Evolutionary conservation across 1,140 invertebrate species (phyloP).

Genomic region (Drosophila tristis): DNA sequence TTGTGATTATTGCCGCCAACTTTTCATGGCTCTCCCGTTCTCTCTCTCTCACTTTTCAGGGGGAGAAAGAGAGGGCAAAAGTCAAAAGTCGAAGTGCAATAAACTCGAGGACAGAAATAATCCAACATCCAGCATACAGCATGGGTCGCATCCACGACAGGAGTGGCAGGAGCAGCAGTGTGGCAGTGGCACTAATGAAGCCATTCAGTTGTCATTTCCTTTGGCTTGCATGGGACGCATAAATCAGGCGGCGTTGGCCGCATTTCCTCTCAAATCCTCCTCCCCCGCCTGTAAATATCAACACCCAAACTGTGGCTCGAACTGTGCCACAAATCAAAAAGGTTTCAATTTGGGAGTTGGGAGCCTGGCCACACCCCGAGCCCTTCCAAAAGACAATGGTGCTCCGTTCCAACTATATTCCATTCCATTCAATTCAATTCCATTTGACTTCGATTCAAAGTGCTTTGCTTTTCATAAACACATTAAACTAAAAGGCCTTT

Average conservation of each 20-base stretch:
- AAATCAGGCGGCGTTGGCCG: slow-evolving; percentile 61
- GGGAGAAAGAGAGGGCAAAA: slow-evolving; percentile 15
- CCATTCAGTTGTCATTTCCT: slow-evolving; percentile 78
- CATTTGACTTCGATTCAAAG: slow-evolving; percentile 22
- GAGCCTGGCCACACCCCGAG: slow-evolving; percentile 50
- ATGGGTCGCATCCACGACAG: neutral
- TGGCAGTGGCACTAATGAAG: slow-evolving; percentile 65
- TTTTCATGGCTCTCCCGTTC: slow-evolving; percentile 34
- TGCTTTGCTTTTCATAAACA: slow-evolving; percentile 78
- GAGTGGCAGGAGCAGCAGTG: slow-evolving; percentile 9
- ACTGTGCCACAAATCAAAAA: slow-evolving; percentile 66
- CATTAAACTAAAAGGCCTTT: slow-evolving; percentile 84
- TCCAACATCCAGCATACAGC: slow-evolving; percentile 1
- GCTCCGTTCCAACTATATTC: slow-evolving; percentile 38
- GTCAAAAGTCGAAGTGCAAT: slow-evolving; percentile 82
- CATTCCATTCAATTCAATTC: slow-evolving; percentile 61
- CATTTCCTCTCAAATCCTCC: slow-evolving; percentile 16
- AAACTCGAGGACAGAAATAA: slow-evolving; percentile 41
- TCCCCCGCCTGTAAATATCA: slow-evolving; percentile 61
- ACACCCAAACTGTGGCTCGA: slow-evolving; percentile 16
- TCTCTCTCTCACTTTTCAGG: no score
- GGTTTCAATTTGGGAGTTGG: slow-evolving; percentile 21
- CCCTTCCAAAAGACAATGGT: slow-evolving; percentile 56
- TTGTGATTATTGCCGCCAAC: slow-evolving; percentile 55
- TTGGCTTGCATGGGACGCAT: slow-evolving; percentile 52